Conservation (phyloP, 1,140 invertebrate species). For the Drosophila simulans region DNA sequence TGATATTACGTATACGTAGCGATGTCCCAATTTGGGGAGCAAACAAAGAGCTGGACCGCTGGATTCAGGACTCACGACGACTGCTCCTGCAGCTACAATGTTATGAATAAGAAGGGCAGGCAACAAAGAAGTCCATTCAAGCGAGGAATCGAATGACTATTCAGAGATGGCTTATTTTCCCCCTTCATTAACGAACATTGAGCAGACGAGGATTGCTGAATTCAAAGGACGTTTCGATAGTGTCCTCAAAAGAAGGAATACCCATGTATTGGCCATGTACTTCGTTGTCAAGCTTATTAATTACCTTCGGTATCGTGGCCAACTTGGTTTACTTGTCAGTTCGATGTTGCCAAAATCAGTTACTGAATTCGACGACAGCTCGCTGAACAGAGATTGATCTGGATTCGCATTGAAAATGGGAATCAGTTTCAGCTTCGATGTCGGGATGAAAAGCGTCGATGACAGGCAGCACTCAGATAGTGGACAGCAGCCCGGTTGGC, state of each 20-base stretch:
- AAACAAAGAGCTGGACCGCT: conserved; percentile 48
- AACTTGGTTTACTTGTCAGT: not conserved
- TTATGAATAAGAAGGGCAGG: conserved; percentile 6
- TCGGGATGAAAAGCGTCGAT: conserved; percentile 3
- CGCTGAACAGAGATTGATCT: conserved; percentile 41
- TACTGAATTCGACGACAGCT: not conserved
- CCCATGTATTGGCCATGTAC: not conserved
- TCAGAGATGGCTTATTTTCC: conserved; percentile 9
- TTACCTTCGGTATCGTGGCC: not conserved
- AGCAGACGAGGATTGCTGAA: not conserved
- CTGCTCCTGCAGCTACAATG: conserved; percentile 3
- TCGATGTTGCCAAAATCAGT: not conserved
- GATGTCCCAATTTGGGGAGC: conserved; percentile 69
- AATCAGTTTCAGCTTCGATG: conserved; percentile 41
- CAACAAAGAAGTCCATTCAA: conserved; percentile 23
- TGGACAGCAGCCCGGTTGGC: conserved; percentile 28
- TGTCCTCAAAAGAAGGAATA: not conserved
- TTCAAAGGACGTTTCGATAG: not conserved
- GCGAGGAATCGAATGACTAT: too few relatives aligned
- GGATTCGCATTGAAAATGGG: conserved; percentile 27
- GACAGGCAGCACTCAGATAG: conserved; percentile 22
- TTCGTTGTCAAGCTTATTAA: conserved; percentile 19
- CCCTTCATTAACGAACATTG: conserved; percentile 22
- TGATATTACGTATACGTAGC: conserved; percentile 70
- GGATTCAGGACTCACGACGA: conserved; percentile 20